Conservation (phyloP, 2,888 invertebrate genomes). For the Ormyrus nitidulus region DNA sequence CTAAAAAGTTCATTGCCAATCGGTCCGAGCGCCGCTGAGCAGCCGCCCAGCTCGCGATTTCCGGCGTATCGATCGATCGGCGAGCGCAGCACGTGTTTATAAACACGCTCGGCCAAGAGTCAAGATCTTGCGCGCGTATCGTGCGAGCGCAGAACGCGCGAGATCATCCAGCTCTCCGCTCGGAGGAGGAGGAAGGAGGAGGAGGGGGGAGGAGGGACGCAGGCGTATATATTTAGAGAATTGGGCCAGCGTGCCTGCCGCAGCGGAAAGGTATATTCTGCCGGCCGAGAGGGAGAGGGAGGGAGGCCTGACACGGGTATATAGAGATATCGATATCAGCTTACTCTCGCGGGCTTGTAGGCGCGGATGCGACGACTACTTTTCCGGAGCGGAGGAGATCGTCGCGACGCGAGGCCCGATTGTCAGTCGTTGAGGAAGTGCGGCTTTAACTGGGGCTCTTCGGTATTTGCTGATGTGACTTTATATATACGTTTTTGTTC, state of each 20-base stretch:
- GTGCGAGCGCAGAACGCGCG: background rate
- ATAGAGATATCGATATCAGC: constrained; percentile 51
- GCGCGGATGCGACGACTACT: background rate
- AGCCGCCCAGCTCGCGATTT: constrained; percentile 7
- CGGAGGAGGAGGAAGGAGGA: constrained; percentile 20
- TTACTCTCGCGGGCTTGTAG: constrained; percentile 27
- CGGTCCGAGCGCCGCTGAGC: background rate
- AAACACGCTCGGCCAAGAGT: constrained; percentile 71
- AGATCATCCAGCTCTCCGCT: constrained; percentile 27
- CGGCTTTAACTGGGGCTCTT: too few relatives aligned
- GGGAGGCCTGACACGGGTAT: constrained; percentile 25
- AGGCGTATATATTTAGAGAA: constrained; percentile 70
- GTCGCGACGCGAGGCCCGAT: too few relatives aligned
- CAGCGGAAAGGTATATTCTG: background rate
- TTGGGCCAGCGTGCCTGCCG: constrained; percentile 66
- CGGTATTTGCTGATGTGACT: too few relatives aligned
- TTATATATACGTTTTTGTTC: too few relatives aligned
- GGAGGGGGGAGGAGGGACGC: constrained; percentile 26
- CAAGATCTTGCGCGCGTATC: constrained; percentile 68
- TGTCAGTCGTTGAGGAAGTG: too few relatives aligned
- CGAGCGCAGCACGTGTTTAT: constrained; percentile 64
- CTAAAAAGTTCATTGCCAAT: constrained; percentile 35
- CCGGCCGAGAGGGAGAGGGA: constrained; percentile 7
- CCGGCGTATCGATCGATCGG: constrained; percentile 42
- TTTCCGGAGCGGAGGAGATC: too few relatives aligned